phyloP scores from a whole-genome alignment of 2,888 invertebrate genomes.

The Drosophila bunnanda region DNA sequence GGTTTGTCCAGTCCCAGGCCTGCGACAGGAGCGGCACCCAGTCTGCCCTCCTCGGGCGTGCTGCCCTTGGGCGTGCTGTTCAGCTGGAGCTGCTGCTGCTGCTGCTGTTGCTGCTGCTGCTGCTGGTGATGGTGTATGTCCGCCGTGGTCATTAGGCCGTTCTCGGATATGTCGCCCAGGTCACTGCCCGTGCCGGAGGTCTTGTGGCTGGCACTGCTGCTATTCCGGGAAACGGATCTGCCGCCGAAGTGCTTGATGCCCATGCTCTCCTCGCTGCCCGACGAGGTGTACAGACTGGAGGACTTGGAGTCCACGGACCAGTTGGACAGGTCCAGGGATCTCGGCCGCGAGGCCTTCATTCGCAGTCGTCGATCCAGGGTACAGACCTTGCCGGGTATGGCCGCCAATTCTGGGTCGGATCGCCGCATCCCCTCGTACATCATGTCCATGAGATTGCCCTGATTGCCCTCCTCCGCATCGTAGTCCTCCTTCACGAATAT shows the following conservation, averaged over 20 bases:
- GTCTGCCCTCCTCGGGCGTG: conserved; percentile 29
- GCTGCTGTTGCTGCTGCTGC: conserved; percentile 48
- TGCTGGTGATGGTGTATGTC: conserved; percentile 75
- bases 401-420: conserved; percentile 93
- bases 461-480: conserved; percentile 92
- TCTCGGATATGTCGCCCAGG: conserved; percentile 86
- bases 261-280: conserved; percentile 94
- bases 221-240: conserved; percentile 90
- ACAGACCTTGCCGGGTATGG: conserved; percentile 92
- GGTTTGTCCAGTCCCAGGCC: conserved; percentile 41
- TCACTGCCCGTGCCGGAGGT: conserved; percentile 85
- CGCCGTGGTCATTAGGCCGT: conserved; percentile 84
- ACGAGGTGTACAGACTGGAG: conserved; percentile 92
- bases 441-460: conserved; percentile 86
- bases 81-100: conserved; percentile 35
- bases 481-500: conserved; percentile 91
- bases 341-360: conserved; percentile 92
- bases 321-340: conserved; percentile 93
- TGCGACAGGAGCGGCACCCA: background rate
- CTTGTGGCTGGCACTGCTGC: conserved; percentile 90
- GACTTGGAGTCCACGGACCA: conserved; percentile 95
- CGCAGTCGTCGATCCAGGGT: conserved; percentile 92
- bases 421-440: conserved; percentile 91
- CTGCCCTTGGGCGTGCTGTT: conserved; percentile 23
- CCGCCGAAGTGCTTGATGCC: conserved; percentile 87